phyloP scores from a whole-genome alignment of 2,113 vertebrate species.

The Colossoma macropomum region DNA sequence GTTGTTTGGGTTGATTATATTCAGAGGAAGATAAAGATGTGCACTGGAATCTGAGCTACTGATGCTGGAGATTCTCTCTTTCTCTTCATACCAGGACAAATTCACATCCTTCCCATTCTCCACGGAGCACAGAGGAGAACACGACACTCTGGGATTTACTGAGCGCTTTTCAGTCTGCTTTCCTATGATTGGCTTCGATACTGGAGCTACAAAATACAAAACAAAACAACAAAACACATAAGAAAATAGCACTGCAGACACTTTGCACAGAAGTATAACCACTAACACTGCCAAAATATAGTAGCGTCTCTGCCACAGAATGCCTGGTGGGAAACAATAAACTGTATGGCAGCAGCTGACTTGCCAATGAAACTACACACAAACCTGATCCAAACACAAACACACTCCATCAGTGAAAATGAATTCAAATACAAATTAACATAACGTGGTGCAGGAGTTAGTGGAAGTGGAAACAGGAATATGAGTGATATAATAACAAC shows the following conservation, averaged over 20 bases:
- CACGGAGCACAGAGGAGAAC: constrained; percentile 36
- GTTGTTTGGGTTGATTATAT: neutral
- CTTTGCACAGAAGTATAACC: neutral
- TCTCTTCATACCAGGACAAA: constrained; percentile 38
- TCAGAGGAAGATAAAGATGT: neutral
- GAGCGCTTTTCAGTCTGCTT: neutral
- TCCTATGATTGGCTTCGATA: constrained; percentile 13
- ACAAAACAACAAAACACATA: neutral
- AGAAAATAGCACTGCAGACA: neutral
- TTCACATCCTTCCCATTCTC: constrained; percentile 37
- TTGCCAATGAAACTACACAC: too few relatives aligned
- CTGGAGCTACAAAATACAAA: constrained; percentile 6
- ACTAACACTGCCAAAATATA: too few relatives aligned
- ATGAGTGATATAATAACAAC: too few relatives aligned
- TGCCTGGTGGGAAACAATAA: too few relatives aligned
- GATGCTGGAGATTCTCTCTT: constrained; percentile 15
- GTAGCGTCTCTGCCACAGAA: too few relatives aligned
- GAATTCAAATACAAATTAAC: too few relatives aligned
- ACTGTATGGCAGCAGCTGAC: too few relatives aligned
- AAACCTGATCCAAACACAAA: too few relatives aligned
- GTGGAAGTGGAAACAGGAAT: too few relatives aligned
- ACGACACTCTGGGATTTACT: neutral
- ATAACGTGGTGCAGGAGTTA: too few relatives aligned
- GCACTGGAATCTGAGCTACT: constrained; percentile 17
- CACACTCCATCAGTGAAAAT: too few relatives aligned